Evolutionary conservation across 2,797 vertebrate genomes (phyloP).

Genomic region (Mus spretus): DNA sequence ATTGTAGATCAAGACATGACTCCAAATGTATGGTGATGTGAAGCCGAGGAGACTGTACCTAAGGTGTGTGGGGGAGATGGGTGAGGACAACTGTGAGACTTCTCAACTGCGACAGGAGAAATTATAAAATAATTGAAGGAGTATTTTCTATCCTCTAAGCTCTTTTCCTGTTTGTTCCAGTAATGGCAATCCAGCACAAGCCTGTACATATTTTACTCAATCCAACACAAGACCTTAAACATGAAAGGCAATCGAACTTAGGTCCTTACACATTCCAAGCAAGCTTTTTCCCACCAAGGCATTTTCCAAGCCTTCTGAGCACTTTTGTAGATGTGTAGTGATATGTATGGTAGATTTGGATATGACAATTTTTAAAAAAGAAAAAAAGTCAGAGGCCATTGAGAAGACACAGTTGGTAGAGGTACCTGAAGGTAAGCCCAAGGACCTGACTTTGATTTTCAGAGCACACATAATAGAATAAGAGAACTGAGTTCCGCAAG

Average conservation of each 20-base stretch:
- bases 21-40: not conserved
- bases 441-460: not conserved
- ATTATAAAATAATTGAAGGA: not conserved
- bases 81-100: not conserved
- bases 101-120: not conserved
- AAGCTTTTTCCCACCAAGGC: not conserved
- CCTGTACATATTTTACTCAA: not conserved
- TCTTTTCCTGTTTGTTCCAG: not conserved
- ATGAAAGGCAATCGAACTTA: not conserved
- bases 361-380: not conserved
- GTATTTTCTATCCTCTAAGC: not conserved
- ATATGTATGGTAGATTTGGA: not conserved
- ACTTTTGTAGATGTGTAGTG: not conserved
- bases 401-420: not conserved
- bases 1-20: not conserved
- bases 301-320: not conserved
- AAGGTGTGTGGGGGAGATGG: accelerated
- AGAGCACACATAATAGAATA: not conserved
- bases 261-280: not conserved
- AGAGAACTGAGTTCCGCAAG: not conserved
- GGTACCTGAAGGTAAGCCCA: too few relatives aligned
- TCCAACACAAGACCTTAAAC: not conserved
- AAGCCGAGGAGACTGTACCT: not conserved
- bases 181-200: not conserved
- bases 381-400: not conserved